These are phyloP conservation scores for Paradisaea rubra DNA, from an alignment of 2,113 vertebrate species.

Conservation along the genomic window DNA sequence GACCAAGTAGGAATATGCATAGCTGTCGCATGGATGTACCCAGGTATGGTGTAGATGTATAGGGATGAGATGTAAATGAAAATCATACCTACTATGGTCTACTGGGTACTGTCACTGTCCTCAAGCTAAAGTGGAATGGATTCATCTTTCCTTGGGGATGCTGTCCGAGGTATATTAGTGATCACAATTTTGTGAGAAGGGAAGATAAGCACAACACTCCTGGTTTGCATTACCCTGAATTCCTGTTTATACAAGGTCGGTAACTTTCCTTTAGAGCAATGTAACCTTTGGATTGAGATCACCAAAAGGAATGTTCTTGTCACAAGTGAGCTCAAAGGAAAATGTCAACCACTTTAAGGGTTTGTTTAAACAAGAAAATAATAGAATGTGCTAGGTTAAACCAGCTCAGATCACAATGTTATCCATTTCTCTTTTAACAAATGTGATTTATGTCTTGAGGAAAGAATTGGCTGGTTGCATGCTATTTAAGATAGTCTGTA, in stretches of 20 bases:
- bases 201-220: background rate
- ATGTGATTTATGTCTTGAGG: background rate
- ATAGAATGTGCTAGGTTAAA: background rate
- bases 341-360: background rate
- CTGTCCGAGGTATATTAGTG: background rate
- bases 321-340: background rate
- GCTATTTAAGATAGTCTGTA: background rate
- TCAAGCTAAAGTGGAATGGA: background rate
- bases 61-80: background rate
- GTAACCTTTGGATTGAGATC: background rate
- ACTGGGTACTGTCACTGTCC: background rate
- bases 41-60: background rate
- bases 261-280: background rate
- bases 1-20: background rate
- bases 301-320: background rate
- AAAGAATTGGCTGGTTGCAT: background rate
- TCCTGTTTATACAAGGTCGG: background rate
- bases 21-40: background rate
- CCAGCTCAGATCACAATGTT: background rate
- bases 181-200: background rate
- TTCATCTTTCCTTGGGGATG: background rate
- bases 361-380: slow-evolving; percentile 28
- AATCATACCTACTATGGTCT: background rate
- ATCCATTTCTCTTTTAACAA: background rate
- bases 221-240: background rate